Conservation (phyloP, 1,140 invertebrate genomes). For the Rhopalosiphum padi region DNA sequence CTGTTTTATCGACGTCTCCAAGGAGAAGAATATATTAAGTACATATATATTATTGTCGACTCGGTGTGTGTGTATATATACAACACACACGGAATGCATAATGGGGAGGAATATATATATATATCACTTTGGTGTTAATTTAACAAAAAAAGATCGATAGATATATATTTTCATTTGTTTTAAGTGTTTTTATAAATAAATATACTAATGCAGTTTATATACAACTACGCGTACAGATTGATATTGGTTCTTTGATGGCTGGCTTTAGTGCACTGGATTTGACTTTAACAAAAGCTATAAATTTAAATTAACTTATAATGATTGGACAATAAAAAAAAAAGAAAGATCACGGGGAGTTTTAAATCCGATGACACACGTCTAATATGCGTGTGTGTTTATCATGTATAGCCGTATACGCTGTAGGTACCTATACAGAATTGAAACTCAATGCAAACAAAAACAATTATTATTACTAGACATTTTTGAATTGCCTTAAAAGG, state of each 20-base stretch:
- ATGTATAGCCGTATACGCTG: background rate
- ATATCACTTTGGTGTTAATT: conserved; percentile 10
- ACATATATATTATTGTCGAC: background rate
- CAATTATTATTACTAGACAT: background rate
- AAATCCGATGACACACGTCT: background rate
- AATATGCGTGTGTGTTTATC: background rate
- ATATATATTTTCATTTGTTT: conserved; percentile 41
- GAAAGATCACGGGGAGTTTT: background rate
- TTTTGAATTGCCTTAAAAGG: background rate
- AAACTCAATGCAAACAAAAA: background rate
- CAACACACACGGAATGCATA: background rate
- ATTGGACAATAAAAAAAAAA: conserved; percentile 36
- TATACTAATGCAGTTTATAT: background rate
- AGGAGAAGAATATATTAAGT: conserved; percentile 9
- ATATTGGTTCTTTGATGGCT: background rate
- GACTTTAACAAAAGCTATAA: conserved; percentile 12
- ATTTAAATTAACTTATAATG: conserved; percentile 41
- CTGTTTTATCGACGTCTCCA: background rate
- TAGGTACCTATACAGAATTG: background rate
- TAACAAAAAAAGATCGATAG: conserved; percentile 3
- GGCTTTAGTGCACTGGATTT: background rate
- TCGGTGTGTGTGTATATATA: background rate
- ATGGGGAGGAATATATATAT: background rate
- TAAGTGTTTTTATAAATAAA: conserved; percentile 23
- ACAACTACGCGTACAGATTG: background rate